A percentile compares a stretch with the other conserved stretches of the same genome.
Evolutionary conservation across 2,113 vertebrate species (phyloP).

Genomic region (Morphnarchus princeps): DNA sequence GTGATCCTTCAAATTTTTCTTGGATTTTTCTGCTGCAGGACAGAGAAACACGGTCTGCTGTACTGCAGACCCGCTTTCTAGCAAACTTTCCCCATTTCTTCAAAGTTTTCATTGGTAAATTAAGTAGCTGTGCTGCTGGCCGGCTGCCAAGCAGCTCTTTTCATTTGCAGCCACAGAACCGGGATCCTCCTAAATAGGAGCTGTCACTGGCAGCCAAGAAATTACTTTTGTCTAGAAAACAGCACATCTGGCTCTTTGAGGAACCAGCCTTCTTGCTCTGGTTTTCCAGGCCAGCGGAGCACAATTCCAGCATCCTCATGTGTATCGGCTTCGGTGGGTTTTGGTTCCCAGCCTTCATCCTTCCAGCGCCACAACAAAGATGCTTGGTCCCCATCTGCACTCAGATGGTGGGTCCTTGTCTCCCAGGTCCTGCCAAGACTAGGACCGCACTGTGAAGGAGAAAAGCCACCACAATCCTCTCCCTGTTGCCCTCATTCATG

Average conservation of each 20-base stretch:
- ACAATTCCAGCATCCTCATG: neutral
- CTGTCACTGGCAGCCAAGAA: neutral
- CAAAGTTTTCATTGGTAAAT: neutral
- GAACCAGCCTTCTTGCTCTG: neutral
- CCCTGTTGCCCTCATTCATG: neutral
- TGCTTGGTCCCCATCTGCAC: neutral
- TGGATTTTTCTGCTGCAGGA: neutral
- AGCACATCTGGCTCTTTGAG: neutral
- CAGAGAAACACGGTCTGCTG: neutral
- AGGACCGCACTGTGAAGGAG: neutral
- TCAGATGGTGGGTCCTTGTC: neutral
- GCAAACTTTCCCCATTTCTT: neutral
- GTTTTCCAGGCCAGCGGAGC: neutral
- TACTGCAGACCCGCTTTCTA: neutral
- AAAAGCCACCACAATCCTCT: neutral
- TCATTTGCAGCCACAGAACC: neutral
- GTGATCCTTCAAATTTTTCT: neutral
- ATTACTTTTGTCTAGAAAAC: neutral
- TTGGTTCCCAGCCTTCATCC: neutral
- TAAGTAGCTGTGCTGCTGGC: neutral
- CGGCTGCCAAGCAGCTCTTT: neutral
- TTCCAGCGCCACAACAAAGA: neutral
- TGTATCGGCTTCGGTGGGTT: neutral
- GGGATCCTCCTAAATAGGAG: neutral
- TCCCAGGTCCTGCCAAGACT: neutral